Conservation (phyloP, 2,888 invertebrate genomes). For the Cheilosia vulpina region DNA sequence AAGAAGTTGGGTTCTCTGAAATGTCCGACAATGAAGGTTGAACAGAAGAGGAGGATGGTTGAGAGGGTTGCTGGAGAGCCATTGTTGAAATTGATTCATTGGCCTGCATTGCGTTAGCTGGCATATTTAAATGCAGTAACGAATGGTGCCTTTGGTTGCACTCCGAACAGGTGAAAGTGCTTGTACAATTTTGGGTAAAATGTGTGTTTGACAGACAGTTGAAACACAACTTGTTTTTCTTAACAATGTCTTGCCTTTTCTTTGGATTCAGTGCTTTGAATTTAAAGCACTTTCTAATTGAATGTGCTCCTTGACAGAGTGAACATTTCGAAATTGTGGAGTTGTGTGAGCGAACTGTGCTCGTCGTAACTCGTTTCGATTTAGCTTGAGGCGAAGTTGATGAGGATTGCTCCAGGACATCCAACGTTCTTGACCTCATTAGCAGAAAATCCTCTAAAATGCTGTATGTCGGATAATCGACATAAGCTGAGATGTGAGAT, state of each 20-base stretch:
- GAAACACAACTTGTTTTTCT: background rate
- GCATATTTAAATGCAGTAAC: constrained; percentile 5
- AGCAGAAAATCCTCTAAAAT: constrained; percentile 7
- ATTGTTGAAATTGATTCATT: background rate
- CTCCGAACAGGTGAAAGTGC: constrained; percentile 19
- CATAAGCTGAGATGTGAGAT: constrained; percentile 15
- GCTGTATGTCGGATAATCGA: constrained; percentile 21
- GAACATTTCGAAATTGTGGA: background rate
- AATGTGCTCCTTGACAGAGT: background rate
- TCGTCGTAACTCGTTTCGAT: background rate
- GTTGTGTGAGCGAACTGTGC: constrained; percentile 4
- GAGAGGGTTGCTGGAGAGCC: background rate
- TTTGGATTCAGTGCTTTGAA: background rate
- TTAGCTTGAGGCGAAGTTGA: background rate
- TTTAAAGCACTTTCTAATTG: constrained; percentile 3
- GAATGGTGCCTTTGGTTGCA: constrained; percentile 27
- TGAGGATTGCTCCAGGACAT: background rate
- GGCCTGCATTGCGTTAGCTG: constrained; percentile 19
- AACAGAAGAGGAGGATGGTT: constrained; percentile 2
- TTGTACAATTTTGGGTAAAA: constrained; percentile 22
- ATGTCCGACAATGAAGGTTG: too few species aligned
- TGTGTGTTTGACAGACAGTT: too few species aligned
- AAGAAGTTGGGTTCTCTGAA: too few species aligned
- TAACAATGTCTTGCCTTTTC: background rate
- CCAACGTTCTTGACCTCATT: constrained; percentile 26